Conservation (phyloP, 2,113 vertebrate species). For the Ochotona princeps region DNA sequence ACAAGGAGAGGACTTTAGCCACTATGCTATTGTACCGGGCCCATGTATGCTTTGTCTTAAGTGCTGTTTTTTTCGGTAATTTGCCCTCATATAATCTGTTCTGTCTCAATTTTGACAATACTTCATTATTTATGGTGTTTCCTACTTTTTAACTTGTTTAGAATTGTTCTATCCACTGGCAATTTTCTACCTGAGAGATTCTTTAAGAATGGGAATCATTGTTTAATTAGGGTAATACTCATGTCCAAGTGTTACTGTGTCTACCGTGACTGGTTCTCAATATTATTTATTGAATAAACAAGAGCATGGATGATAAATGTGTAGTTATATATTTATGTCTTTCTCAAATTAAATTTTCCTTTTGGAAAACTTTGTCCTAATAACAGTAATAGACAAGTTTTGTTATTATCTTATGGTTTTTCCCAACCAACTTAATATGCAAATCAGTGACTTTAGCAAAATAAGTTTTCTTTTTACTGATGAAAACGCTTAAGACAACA, state of each 20-base stretch:
- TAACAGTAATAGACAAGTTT: neutral
- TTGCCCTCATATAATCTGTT: neutral
- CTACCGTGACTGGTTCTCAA: neutral
- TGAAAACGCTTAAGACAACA: slow-evolving; percentile 71
- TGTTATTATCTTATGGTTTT: slow-evolving; percentile 29
- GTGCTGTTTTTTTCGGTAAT: neutral
- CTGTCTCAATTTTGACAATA: neutral
- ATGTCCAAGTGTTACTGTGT: neutral
- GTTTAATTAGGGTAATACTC: neutral
- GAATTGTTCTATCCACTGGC: neutral
- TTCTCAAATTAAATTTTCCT: slow-evolving; percentile 55
- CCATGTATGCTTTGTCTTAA: neutral
- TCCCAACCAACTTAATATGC: slow-evolving; percentile 45
- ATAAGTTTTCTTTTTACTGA: slow-evolving; percentile 60
- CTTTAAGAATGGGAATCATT: slow-evolving; percentile 17
- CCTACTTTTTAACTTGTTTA: slow-evolving; percentile 6
- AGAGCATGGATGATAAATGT: slow-evolving; percentile 3
- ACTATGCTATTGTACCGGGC: too few species aligned
- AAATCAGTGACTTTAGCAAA: slow-evolving; percentile 67
- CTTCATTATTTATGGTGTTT: neutral
- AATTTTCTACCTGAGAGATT: slow-evolving; percentile 9
- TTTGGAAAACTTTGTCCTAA: neutral
- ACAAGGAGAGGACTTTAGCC: too few species aligned
- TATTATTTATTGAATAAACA: slow-evolving; percentile 53
- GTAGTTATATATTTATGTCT: neutral